Conservation (phyloP, 2,888 invertebrate genomes). For the Drosophila leonis region DNA sequence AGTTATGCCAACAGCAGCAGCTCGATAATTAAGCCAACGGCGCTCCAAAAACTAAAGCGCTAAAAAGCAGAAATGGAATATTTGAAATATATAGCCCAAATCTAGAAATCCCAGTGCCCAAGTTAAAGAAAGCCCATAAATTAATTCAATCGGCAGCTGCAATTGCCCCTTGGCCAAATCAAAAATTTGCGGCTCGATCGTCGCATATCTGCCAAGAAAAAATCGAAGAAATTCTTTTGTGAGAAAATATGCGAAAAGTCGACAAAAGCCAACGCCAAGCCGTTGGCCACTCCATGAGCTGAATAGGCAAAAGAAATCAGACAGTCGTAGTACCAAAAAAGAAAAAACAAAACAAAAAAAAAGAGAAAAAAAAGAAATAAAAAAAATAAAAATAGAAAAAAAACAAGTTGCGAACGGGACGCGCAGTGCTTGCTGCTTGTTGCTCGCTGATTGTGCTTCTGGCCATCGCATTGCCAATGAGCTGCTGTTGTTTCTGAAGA, state of each 20-base stretch:
- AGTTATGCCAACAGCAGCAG: conserved; percentile 55
- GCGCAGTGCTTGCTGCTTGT: conserved; percentile 14
- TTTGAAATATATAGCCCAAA: conserved; percentile 29
- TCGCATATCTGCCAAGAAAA: conserved; percentile 27
- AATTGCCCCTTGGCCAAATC: conserved; percentile 63
- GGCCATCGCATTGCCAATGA: conserved; percentile 37
- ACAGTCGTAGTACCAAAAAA: conserved; percentile 12
- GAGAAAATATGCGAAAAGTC: conserved; percentile 77
- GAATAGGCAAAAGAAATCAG: conserved; percentile 71
- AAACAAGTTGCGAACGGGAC: conserved; percentile 58
- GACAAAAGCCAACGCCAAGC: conserved; percentile 35
- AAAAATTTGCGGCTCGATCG: conserved; percentile 43
- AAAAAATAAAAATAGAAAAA: conserved; percentile 8
- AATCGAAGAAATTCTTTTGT: conserved; percentile 72
- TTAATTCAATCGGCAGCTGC: conserved; percentile 75
- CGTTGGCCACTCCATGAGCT: conserved; percentile 55
- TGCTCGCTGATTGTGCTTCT: conserved; percentile 13
- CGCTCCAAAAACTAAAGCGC: conserved; percentile 16
- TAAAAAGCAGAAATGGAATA: conserved; percentile 30
- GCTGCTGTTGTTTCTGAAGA: conserved; percentile 47
- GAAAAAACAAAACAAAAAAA: conserved; percentile 3
- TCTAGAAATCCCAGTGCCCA: conserved; percentile 38
- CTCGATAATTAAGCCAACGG: conserved; percentile 73
- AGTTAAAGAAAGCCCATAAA: conserved; percentile 62
- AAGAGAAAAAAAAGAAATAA: conserved; percentile 20